Conservation (phyloP, 1,140 invertebrate genomes). For the Drosophila burlai region DNA sequence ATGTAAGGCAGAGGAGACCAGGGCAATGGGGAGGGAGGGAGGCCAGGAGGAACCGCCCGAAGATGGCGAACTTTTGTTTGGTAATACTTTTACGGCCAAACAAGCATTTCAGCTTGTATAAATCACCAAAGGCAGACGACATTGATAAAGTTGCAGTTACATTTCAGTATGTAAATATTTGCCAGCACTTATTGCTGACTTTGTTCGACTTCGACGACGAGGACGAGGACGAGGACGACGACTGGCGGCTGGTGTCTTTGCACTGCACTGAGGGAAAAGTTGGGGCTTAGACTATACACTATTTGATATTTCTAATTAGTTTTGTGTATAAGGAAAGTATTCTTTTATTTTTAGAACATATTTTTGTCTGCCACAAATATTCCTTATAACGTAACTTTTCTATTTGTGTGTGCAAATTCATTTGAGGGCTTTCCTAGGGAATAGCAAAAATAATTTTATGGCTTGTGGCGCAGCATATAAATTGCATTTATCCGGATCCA, state of each 20-base stretch:
- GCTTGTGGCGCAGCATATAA: constrained; percentile 63
- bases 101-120: constrained; percentile 70
- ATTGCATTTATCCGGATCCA: constrained; percentile 50
- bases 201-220: constrained; percentile 12
- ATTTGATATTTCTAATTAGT: not conserved
- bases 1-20: constrained; percentile 17
- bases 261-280: constrained; percentile 10
- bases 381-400: not conserved
- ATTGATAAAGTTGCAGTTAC: constrained; percentile 83
- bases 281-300: not conserved
- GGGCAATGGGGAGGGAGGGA: not conserved
- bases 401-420: not conserved
- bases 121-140: constrained; percentile 82
- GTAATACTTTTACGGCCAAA: constrained; percentile 71
- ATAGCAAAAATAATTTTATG: constrained; percentile 59
- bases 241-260: constrained; percentile 4
- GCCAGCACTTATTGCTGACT: constrained; percentile 75
- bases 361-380: not conserved
- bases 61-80: constrained; percentile 56
- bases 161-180: constrained; percentile 83
- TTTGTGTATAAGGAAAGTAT: not conserved
- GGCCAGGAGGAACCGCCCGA: not conserved
- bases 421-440: not conserved
- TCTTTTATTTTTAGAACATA: not conserved
- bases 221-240: not conserved